A percentile compares a stretch with the other conserved stretches of the same genome.
These are phyloP conservation scores for Nyctibius bracteatus DNA, from an alignment of 2,113 vertebrate genomes.

Conservation along the genomic window DNA sequence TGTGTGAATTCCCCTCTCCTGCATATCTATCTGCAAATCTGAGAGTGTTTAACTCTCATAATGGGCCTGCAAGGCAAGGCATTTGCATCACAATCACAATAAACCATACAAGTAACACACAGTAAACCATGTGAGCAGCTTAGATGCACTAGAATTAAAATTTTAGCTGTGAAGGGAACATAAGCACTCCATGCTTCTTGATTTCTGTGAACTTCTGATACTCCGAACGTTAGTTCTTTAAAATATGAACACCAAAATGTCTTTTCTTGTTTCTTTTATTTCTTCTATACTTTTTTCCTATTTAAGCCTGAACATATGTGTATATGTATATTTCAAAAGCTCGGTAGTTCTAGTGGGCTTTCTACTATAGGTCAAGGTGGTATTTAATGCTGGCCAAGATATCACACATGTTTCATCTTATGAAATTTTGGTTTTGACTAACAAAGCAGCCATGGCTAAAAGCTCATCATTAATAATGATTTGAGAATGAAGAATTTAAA, in stretches of 20 bases:
- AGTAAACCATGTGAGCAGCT: not conserved
- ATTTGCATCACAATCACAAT: not conserved
- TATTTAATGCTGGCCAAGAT: not conserved
- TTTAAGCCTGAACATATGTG: not conserved
- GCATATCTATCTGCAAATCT: not conserved
- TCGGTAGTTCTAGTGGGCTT: not conserved
- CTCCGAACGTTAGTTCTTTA: not conserved
- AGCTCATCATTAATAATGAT: not conserved
- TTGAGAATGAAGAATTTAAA: not conserved
- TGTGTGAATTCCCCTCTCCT: not conserved
- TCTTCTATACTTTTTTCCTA: not conserved
- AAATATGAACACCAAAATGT: not conserved
- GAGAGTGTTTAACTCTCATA: not conserved
- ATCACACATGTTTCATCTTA: not conserved
- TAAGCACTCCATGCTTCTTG: not conserved
- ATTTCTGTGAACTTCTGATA: not conserved
- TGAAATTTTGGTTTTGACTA: not conserved
- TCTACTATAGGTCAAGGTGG: not conserved
- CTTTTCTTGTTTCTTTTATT: not conserved
- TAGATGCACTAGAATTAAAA: not conserved
- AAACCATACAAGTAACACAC: not conserved
- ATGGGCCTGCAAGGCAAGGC: not conserved
- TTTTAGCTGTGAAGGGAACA: not conserved
- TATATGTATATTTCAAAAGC: not conserved
- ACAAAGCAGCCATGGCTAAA: not conserved